Evolutionary conservation across 2,797 vertebrate species (phyloP), one percentile per base, ranked within the genome.

Genomic region (Falco columbarius): DNA sequence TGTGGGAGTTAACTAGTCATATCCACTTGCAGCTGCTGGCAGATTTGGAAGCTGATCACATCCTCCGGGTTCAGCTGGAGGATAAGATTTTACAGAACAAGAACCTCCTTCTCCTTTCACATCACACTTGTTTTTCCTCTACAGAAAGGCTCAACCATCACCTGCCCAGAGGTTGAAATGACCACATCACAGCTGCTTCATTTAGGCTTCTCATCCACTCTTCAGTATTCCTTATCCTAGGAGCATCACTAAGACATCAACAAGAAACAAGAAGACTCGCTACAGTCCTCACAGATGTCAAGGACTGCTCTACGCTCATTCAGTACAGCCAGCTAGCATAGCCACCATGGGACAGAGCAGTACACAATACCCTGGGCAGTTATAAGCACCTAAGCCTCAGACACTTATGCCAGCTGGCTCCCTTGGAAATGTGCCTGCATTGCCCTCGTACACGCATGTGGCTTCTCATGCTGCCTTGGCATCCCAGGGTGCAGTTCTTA

Each of bases 1-100:
- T 85, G 92, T 94, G 81, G 92, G 94, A 95, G 93, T 92, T 95
- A 76, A 89, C 74, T 52, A 89, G 52, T 77, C 38, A 89, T 77
- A 91, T 61, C 87, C 29, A 89, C 47, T 94, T 81, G 66, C 65
- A 95, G 86, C 71, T 94, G 90, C 83, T 89, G 74, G 52, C 46
- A 85, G 59, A 89, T 87, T 46, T 95, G 81, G 83, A 90, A 94
- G 91, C 44, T 93, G 83, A 92, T 85, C 56, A 42, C 27, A 89
- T 58, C 61, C 71, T 95, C 59, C 86, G 90, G 46, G 77, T 92
- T 95, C 93, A 97, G 49, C 30, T 85, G 36, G 66, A 92, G 91
- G 67, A 44, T n/a, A 89, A 86, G n/a, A 85, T 65, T 92, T 85
- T 89, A 76, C 30, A 87, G 56, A 89, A 76, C 21, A 70, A 85